These are phyloP conservation scores for Tubiluchus corallicola DNA, from an alignment of 2,888 invertebrate species.

Conservation along the genomic window DNA sequence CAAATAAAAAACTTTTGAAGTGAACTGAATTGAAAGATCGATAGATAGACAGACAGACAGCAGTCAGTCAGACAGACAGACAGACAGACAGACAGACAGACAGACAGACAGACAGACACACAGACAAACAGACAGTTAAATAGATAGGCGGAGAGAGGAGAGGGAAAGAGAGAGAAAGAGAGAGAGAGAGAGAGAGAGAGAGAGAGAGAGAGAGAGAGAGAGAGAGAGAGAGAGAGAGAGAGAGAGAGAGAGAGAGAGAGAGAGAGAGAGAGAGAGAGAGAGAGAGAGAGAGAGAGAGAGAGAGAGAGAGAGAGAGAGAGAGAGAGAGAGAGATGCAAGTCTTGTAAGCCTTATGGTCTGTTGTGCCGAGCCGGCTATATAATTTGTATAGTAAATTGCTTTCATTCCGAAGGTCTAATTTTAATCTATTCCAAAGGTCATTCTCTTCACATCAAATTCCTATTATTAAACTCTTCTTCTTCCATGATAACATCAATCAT, in stretches of 20 bases:
- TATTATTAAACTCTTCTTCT: no score
- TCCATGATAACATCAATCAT: no score
- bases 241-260: slow-evolving; percentile 1
- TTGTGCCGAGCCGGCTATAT: no score
- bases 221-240: not conserved
- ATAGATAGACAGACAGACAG: slow-evolving; percentile 1
- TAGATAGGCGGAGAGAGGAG: not conserved
- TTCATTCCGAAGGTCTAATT: no score
- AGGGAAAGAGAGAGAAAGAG: not conserved
- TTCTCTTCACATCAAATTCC: no score
- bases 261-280: slow-evolving; percentile 1
- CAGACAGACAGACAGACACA: slow-evolving; percentile 1
- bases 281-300: slow-evolving; percentile 3
- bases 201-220: slow-evolving; percentile 1
- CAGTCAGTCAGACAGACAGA: not conserved
- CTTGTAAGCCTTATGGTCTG: no score
- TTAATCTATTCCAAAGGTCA: no score
- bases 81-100: slow-evolving; percentile 3
- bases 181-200: slow-evolving; percentile 3
- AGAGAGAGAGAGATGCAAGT: slow-evolving; percentile 3
- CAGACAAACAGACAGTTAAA: slow-evolving; percentile 1
- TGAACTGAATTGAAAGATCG: no score
- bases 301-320: not conserved
- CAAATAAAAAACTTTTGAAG: no score
- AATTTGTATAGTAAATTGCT: no score